Base-by-base conservation (phyloP, 2,888 invertebrate species). In the Orchesella flavescens region DNA sequence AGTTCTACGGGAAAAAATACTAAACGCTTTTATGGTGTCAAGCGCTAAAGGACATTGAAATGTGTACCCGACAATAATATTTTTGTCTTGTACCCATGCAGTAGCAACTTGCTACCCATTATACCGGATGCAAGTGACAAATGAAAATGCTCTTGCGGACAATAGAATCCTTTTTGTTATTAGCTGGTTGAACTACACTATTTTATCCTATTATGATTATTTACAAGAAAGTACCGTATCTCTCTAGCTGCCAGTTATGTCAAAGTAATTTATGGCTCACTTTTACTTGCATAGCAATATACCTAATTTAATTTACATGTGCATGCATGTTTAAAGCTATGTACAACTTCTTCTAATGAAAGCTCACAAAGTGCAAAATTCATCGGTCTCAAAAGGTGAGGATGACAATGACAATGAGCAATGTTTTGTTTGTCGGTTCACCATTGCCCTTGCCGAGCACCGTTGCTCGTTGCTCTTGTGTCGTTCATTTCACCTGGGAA, bases 111-210 rank as follows among this genome's bases (percentile, higher is more conserved):
- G 23, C 15, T 61, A 23, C 24, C 53, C 53, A 53, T 43, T 21
- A 21, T 55, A 55, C 61, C 78, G 63, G 77, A 78, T 63, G 61
- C 71, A 24, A 19, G 63, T 71, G 71, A 78, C 78, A 78, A 78
- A 71, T 78, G 78, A 78, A 78, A 69, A 78, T 78, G 19, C 17
- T 43, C 49, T 69, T 61, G 43, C 69, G 49, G 61, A 71, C 78
- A 69, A 53, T 53, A 68, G 12, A 21, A 49, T 10, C 13, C 57
- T 23, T 59, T 68, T 72, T 77, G 17, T 57, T 12, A 4, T n/a
- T 49, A 68, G 21, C 68, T 7, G 49, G 68, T 49, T 49, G 17
- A 68, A 34, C 34, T 34, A 34, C 34, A 34, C 34, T 34, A 34
- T 34, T 34, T 34, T 7, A 34, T 34, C 34, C 3, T 34, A 34